Conservation (phyloP, 1,140 invertebrate genomes). For the Radopholus similis region DNA sequence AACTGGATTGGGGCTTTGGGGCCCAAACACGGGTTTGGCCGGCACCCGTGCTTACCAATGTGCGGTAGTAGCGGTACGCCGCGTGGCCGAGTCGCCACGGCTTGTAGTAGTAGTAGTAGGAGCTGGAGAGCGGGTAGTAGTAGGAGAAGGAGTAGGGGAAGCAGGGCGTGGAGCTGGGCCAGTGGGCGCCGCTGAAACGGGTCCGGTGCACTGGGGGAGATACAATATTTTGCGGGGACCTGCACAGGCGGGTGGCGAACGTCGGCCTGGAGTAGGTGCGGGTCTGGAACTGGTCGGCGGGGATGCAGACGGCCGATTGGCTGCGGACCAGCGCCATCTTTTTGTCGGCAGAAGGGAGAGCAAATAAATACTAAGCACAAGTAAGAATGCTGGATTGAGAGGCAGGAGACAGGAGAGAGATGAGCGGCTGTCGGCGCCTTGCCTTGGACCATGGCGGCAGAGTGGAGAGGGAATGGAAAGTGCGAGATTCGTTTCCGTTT, state of each 20-base stretch:
- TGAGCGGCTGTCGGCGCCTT: too few species aligned
- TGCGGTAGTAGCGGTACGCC: slow-evolving; percentile 12
- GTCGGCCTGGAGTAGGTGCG: slow-evolving; percentile 5
- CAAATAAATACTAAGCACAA: too few species aligned
- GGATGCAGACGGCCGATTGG: background rate
- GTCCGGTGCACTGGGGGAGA: background rate
- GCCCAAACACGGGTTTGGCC: too few species aligned
- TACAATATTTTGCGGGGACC: background rate
- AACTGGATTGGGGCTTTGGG: background rate
- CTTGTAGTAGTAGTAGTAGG: slow-evolving; percentile 12
- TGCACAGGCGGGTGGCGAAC: slow-evolving; percentile 12
- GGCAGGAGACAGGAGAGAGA: too few species aligned
- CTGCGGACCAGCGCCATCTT: background rate
- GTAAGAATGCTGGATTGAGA: too few species aligned
- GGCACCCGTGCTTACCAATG: background rate
- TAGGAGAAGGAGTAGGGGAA: slow-evolving; percentile 15
- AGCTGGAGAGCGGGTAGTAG: slow-evolving; percentile 17
- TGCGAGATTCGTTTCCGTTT: too few species aligned
- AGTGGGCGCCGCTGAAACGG: slow-evolving; percentile 6
- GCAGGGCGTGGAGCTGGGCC: slow-evolving; percentile 14
- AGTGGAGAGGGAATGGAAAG: too few species aligned
- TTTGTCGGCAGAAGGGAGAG: too few species aligned
- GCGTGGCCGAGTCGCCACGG: slow-evolving; percentile 1
- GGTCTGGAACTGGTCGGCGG: background rate
- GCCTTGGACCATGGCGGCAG: too few species aligned